phyloP scores from a whole-genome alignment of 2,888 invertebrate species.

The Autographa gamma region DNA sequence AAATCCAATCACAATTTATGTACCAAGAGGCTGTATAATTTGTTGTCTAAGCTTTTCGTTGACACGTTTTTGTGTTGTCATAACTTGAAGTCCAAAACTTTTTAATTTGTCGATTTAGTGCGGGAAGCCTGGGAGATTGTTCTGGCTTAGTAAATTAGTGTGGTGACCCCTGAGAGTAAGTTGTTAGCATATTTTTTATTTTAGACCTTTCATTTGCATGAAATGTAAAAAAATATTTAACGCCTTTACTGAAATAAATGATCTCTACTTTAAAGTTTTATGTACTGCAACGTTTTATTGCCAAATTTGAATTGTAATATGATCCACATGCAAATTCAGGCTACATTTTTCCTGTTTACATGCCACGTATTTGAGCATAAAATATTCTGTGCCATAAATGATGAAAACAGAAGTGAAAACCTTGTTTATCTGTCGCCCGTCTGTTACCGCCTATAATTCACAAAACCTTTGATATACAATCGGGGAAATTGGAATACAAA shows the following conservation, averaged over 20 bases:
- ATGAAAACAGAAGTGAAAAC: conserved; percentile 25
- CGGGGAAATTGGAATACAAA: conserved; percentile 38
- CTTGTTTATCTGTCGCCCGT: conserved; percentile 30
- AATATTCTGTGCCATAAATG: conserved; percentile 28
- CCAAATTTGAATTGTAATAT: not conserved
- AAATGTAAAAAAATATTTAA: not conserved
- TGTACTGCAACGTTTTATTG: not conserved
- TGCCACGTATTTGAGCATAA: conserved; percentile 31
- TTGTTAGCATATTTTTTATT: conserved; percentile 26
- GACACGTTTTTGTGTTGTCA: not conserved
- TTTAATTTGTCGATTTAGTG: conserved; percentile 18
- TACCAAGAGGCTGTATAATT: conserved; percentile 23
- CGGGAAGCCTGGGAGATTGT: conserved; percentile 13
- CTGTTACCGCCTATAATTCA: conserved; percentile 28
- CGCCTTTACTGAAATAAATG: conserved; percentile 8
- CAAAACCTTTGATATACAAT: conserved; percentile 24
- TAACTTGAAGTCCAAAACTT: conserved; percentile 21
- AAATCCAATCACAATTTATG: conserved; percentile 37
- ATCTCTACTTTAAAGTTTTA: not conserved
- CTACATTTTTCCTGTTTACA: conserved; percentile 24
- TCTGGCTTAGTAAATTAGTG: conserved; percentile 25
- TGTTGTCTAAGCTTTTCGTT: conserved; percentile 18
- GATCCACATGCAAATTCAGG: not conserved
- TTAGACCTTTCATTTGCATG: conserved; percentile 21
- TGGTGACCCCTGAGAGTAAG: conserved; percentile 10